Evolutionary conservation across 2,888 invertebrate genomes (phyloP).

Genomic region (Mycalesis mineus): DNA sequence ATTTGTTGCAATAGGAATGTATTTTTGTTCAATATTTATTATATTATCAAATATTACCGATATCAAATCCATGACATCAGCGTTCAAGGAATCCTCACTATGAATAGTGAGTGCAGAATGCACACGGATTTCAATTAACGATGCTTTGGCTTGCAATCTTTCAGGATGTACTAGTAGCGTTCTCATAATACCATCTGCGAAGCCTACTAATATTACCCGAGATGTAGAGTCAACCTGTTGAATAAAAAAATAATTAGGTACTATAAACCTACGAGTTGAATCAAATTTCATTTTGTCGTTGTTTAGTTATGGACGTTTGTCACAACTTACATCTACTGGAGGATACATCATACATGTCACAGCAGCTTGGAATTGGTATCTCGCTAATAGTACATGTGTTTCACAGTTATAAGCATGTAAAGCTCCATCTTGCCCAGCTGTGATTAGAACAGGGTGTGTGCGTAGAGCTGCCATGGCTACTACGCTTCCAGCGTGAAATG

Average conservation of each 20-base stretch:
- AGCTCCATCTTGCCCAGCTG: conserved; percentile 85
- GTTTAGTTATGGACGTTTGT: not conserved
- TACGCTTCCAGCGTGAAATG: conserved; percentile 87
- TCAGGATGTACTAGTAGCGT: conserved; percentile 60
- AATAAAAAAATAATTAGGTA: not conserved
- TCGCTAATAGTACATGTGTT: conserved; percentile 76
- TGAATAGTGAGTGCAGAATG: conserved; percentile 61
- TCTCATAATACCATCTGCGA: conserved; percentile 84
- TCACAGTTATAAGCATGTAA: conserved; percentile 85
- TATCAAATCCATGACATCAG: conserved; percentile 58
- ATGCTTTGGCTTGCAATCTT: conserved; percentile 38
- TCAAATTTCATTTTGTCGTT: too few species aligned
- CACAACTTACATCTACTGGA: conserved; percentile 76
- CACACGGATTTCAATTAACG: conserved; percentile 50
- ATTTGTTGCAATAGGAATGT: not conserved
- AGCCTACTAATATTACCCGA: conserved; percentile 82
- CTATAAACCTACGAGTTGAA: too few species aligned
- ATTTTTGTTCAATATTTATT: too few species aligned
- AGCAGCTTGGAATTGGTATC: conserved; percentile 72
- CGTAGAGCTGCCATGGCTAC: conserved; percentile 83
- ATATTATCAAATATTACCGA: too few species aligned
- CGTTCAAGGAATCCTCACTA: conserved; percentile 52
- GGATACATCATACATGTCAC: conserved; percentile 84
- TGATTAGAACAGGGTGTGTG: conserved; percentile 82
- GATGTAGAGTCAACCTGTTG: conserved; percentile 80